phyloP scores from a whole-genome alignment of 2,888 invertebrate species.

The Aporophyla nigra region DNA sequence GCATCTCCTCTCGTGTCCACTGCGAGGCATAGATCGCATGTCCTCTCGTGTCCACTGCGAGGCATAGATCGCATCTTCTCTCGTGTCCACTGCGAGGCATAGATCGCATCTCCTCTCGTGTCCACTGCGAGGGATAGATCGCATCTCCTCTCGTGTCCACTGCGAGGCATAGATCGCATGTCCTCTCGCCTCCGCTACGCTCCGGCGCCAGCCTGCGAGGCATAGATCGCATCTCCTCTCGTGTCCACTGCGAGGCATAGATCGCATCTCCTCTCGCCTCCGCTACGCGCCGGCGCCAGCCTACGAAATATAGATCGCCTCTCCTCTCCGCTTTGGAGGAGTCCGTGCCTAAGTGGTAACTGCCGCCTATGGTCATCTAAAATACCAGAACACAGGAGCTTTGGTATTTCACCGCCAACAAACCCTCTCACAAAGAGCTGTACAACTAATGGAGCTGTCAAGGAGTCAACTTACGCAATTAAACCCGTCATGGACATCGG shows the following conservation, averaged over 20 bases:
- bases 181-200: not conserved
- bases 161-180: no score
- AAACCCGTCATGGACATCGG: conserved; percentile 8
- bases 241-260: no score
- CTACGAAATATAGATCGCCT: not conserved
- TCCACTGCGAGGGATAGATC: no score
- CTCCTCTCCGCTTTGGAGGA: not conserved
- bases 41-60: no score
- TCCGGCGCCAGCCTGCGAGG: not conserved
- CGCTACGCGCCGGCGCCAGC: not conserved
- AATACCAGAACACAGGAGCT: not conserved
- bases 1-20: no score
- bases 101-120: no score
- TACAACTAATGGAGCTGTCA: not conserved
- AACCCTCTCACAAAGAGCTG: not conserved
- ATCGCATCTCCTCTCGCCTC: not conserved
- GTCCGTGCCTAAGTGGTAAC: not conserved
- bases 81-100: no score
- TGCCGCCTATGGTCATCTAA: not conserved
- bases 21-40: no score
- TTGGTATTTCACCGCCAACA: not conserved
- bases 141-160: not conserved
- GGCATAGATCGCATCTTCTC: no score
- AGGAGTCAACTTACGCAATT: conserved; percentile 21
- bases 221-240: not conserved